Evolutionary conservation across 1,140 invertebrate genomes (phyloP), one percentile per base, ranked within the genome.

Genomic region (Drosophila pachea): DNA sequence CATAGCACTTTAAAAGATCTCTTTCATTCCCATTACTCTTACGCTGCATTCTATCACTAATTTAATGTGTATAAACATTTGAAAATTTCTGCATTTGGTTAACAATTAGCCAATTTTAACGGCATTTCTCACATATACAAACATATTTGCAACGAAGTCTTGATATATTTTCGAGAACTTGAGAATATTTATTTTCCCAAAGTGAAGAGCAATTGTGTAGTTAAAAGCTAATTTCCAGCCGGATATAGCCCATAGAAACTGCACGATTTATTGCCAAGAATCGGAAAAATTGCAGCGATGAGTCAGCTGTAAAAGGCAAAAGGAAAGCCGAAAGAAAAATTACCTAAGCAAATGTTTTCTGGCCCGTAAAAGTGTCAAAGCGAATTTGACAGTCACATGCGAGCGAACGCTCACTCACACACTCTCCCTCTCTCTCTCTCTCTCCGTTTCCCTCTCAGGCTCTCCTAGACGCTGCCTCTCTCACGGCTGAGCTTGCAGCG

Each of bases 231-330:
- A 59, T 63, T 74, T 64, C 33, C 36, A 64, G 49, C 65, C 73
- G 65, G 73, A 81, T 50, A 54, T 68, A 52, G 59, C 62, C 68
- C 70, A 66, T 67, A 62, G 54, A 68, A 49, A 79, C 8, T 49
- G 55, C 50, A 60, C 52, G 42, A 63, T 63, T 50, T 68, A 49
- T 62, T 56, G 31, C 22, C 31, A 36, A 63, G 14, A 35, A 42
- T 35, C 29, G 5, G 43, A 11, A 55, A 59, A 33, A 33, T 45
- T 36, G 14, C 35, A 11, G 52, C 9, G 60, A 64, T 69, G 67
- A 69, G 53, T 69, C 67, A 69, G 67, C 67, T 64, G 53, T 64
- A 43, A 58, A 59, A 50, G 6, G 36, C 42, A n/a, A 22, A 40
- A 32, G 14, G 5, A 29, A 56, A 47, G 9, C 4, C 14, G 63